Evolutionary conservation across 2,888 invertebrate species (phyloP).

Genomic region (Invenusta paracnida): DNA sequence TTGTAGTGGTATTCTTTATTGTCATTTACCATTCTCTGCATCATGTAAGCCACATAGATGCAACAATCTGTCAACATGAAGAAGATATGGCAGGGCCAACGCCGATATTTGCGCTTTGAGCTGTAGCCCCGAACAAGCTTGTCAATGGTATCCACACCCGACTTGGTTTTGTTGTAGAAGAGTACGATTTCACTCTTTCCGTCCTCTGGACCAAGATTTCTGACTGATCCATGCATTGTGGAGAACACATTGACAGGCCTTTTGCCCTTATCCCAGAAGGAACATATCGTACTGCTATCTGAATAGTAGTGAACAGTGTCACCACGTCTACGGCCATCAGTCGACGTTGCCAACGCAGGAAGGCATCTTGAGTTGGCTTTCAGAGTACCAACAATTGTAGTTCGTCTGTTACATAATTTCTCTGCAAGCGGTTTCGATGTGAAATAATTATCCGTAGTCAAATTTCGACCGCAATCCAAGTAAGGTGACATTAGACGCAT

Average conservation of each 20-base stretch:
- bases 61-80: background rate
- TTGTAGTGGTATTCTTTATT: background rate
- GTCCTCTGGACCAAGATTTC: background rate
- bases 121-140: background rate
- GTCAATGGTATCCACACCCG: constrained; percentile 13
- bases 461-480: too few relatives aligned
- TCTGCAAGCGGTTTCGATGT: background rate
- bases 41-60: background rate
- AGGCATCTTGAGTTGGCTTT: background rate
- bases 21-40: background rate
- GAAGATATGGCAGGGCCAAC: constrained; percentile 23
- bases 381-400: background rate
- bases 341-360: background rate
- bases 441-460: background rate
- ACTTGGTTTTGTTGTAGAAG: constrained; percentile 1
- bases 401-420: too few relatives aligned
- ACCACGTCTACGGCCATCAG: background rate
- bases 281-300: background rate
- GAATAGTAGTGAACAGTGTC: constrained; percentile 1
- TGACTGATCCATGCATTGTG: constrained; percentile 10
- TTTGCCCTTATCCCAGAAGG: constrained; percentile 32
- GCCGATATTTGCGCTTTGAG: constrained; percentile 24
- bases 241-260: constrained; percentile 15
- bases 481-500: background rate
- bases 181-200: background rate